phyloP scores from a whole-genome alignment of 2,888 invertebrate genomes.

The Drosophila robusta region DNA sequence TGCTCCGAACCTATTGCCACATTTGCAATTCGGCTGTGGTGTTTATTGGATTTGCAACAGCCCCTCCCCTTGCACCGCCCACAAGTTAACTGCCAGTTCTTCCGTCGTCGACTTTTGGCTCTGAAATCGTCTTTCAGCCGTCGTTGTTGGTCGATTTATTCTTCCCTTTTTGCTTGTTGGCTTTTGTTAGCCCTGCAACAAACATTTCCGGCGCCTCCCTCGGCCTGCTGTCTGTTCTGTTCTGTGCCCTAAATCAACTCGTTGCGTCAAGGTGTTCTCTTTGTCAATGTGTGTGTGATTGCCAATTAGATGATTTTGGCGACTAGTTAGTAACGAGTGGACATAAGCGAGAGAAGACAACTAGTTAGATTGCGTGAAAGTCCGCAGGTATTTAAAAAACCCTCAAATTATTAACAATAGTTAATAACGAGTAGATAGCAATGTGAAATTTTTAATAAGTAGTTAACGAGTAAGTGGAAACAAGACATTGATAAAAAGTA shows the following conservation, averaged over 20 bases:
- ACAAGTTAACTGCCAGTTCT: constrained; percentile 38
- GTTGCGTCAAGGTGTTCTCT: constrained; percentile 41
- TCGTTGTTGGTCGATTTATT: constrained; percentile 1
- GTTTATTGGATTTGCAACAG: constrained; percentile 54
- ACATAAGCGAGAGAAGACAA: no score
- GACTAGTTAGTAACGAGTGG: not conserved
- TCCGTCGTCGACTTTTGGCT: constrained; percentile 10
- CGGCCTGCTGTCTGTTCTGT: constrained; percentile 8
- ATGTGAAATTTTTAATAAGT: no score
- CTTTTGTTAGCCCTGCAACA: constrained; percentile 18
- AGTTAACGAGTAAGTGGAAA: no score
- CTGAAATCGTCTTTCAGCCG: no score
- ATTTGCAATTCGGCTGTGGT: constrained; percentile 46
- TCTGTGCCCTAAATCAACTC: constrained; percentile 43
- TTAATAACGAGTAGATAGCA: no score
- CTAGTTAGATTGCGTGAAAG: no score
- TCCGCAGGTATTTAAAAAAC: not conserved
- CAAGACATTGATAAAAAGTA: no score
- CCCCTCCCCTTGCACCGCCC: constrained; percentile 17
- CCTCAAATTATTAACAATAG: not conserved
- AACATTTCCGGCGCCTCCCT: constrained; percentile 34
- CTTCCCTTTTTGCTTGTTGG: constrained; percentile 6
- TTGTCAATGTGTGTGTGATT: not conserved
- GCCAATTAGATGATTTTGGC: not conserved
- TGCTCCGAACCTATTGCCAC: constrained; percentile 11